These are phyloP conservation scores for Gymnogyps californianus DNA, from an alignment of 2,113 vertebrate genomes.

Conservation along the genomic window DNA sequence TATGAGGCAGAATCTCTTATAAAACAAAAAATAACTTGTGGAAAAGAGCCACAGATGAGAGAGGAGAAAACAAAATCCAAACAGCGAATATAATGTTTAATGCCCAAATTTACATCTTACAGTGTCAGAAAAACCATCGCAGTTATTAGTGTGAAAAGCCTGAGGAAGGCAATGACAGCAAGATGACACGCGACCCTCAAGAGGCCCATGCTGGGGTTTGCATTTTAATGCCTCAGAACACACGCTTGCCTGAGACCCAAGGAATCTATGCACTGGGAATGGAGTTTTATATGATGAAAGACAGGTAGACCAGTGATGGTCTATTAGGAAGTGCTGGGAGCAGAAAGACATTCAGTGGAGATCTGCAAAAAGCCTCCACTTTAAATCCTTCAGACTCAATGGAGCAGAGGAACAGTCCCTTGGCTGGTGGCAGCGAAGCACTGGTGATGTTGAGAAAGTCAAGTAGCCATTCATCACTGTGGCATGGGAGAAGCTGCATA, in stretches of 20 bases:
- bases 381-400: background rate
- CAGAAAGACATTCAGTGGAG: background rate
- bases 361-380: background rate
- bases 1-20: background rate
- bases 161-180: background rate
- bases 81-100: background rate
- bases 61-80: background rate
- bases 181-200: background rate
- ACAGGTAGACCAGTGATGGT: background rate
- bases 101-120: background rate
- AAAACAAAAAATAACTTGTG: background rate
- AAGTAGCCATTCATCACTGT: conserved; percentile 5
- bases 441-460: background rate
- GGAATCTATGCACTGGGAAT: background rate
- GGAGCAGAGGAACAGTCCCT: background rate
- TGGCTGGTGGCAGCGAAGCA: background rate
- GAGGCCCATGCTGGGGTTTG: background rate
- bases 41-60: background rate
- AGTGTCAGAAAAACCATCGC: background rate
- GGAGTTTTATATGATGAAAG: background rate
- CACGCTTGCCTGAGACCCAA: background rate
- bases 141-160: background rate
- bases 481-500: background rate
- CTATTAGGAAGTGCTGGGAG: background rate
- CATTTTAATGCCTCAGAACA: background rate